Evolutionary conservation across 2,888 invertebrate species (phyloP).

Genomic region (Psococerastis gibbosa): DNA sequence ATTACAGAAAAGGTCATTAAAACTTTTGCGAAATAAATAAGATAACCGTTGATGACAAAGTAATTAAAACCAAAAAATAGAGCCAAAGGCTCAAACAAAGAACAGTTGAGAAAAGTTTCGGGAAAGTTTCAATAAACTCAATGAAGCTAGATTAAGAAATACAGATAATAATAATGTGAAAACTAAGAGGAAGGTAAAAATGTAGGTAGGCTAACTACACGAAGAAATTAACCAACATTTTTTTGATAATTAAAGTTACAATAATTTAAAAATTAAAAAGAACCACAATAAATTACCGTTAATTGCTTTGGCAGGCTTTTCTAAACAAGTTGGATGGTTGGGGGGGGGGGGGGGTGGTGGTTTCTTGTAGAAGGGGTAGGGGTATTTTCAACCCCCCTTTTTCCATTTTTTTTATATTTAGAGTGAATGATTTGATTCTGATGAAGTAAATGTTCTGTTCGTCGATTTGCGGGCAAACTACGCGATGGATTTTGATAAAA

Average conservation of each 20-base stretch:
- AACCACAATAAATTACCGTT: constrained; percentile 10
- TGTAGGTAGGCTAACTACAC: too few relatives aligned
- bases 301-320: constrained; percentile 8
- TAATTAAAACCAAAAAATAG: too few relatives aligned
- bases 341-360: too few relatives aligned
- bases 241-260: constrained; percentile 9
- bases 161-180: background rate
- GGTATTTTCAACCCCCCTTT: background rate
- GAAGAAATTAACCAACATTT: constrained; percentile 8
- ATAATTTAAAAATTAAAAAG: constrained; percentile 9
- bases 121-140: background rate
- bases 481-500: too few relatives aligned
- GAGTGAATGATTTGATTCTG: constrained; percentile 7
- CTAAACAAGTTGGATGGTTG: constrained; percentile 7
- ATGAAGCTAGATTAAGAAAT: background rate
- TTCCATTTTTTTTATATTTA: constrained; percentile 1
- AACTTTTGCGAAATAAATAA: background rate
- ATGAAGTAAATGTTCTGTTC: too few relatives aligned
- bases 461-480: too few relatives aligned
- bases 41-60: too few relatives aligned
- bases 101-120: too few relatives aligned
- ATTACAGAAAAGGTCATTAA: too few relatives aligned
- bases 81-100: too few relatives aligned
- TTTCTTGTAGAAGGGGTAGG: too few relatives aligned
- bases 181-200: constrained; percentile 5